These are phyloP conservation scores for Callocephalon fimbriatum DNA, from an alignment of 2,113 vertebrate genomes.

Conservation along the genomic window DNA sequence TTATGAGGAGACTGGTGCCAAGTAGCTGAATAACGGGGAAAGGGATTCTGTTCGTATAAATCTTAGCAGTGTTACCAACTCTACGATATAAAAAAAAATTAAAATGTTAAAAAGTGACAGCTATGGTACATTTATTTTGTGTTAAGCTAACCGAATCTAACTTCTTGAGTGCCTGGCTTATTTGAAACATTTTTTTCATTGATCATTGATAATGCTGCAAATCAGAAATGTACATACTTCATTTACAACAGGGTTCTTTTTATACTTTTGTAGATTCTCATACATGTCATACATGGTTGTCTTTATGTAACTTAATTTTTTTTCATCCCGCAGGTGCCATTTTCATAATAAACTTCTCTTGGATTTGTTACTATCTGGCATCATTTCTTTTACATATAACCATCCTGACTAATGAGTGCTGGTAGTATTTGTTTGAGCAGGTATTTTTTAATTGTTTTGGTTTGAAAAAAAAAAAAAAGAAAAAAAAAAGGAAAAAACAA, in stretches of 20 bases:
- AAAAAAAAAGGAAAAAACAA: not conserved
- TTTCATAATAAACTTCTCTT: conserved; percentile 99
- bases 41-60: conserved; percentile 97
- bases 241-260: conserved; percentile 98
- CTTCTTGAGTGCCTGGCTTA: conserved; percentile 97
- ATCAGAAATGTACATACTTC: conserved; percentile 98
- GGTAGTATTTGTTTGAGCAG: conserved; percentile 88
- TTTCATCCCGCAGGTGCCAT: conserved; percentile 99
- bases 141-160: conserved; percentile 98
- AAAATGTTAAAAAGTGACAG: conserved; percentile 98
- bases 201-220: conserved; percentile 98
- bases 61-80: conserved; percentile 99
- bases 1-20: conserved; percentile 99
- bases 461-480: not conserved
- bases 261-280: conserved; percentile 97
- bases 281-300: conserved; percentile 97
- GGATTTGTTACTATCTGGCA: conserved; percentile 96
- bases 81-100: conserved; percentile 94
- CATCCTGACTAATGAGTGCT: conserved; percentile 86
- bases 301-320: conserved; percentile 98
- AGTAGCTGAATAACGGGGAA: conserved; percentile 95
- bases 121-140: conserved; percentile 98
- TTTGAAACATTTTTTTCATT: conserved; percentile 93
- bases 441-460: conserved; percentile 71
- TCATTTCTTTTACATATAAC: conserved; percentile 94